Evolutionary conservation across 1,140 invertebrate genomes (phyloP), one percentile per base, ranked within the genome.

Genomic region (Drosophila nannoptera): DNA sequence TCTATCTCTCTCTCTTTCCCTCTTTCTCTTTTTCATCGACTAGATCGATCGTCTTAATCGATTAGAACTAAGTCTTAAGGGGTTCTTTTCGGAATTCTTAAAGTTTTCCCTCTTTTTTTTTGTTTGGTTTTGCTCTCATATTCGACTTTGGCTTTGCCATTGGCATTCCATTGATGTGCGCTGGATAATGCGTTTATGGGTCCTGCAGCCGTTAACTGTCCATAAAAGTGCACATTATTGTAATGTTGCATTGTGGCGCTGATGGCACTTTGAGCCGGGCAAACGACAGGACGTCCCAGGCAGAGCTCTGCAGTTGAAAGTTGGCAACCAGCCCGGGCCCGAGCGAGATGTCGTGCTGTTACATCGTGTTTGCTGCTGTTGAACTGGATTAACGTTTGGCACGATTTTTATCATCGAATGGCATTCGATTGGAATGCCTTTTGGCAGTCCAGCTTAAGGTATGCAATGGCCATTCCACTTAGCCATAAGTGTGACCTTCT

Each of bases 171-270:
- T 50, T 74, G 72, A 71, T 70, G 62, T 74, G 68, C 63, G 61
- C 42, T 49, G 78, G 78, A 77, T 86, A 86, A 84, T 87, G 74
- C 82, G 82, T 81, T 86, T 84, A 86, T 86, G 77, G 80, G 46
- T 74, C 64, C 64, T 81, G 81, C 80, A 86, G 81, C 77, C 81
- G 77, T 84, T 84, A 84, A 77, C 80, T 77, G 81, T 77, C 77
- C 82, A 86, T 84, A 84, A 84, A 84, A 83, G 59, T 86, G 80
- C 81, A 84, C 80, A 84, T 84, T 84, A 84, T 86, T 80, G 80
- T 84, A 86, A 86, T 84, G 76, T 86, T 83, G 80, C 81, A 86
- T 69, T 81, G 81, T 83, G 75, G 73, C 69, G 50, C 29, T 68
- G 71, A 77, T 73, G 73, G 76, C 69, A 65, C 52, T 69, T 78